phyloP scores from a whole-genome alignment of 92 coral and sea anemone species.

The Bergia puertoricense region DNA sequence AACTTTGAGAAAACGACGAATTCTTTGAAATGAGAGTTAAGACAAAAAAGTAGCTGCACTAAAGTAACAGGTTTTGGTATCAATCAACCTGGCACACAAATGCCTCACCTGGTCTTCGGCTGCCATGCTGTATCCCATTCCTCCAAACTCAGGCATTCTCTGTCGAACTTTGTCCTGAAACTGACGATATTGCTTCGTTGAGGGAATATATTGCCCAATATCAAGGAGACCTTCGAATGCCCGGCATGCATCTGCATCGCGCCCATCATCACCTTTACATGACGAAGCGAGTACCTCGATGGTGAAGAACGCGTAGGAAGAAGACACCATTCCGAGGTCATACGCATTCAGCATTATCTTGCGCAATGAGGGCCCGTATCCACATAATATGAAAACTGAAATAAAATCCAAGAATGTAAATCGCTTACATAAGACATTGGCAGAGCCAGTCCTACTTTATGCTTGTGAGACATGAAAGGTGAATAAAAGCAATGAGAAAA shows the following conservation, averaged over 20 bases:
- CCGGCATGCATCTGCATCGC: slow-evolving; percentile 69
- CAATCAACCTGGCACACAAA: too few species aligned
- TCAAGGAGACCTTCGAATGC: slow-evolving; percentile 82
- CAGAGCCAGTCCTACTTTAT: background rate
- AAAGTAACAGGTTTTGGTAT: too few species aligned
- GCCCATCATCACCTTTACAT: slow-evolving; percentile 59
- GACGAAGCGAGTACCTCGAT: slow-evolving; percentile 54
- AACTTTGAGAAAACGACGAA: too few species aligned
- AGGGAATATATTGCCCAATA: slow-evolving; percentile 70
- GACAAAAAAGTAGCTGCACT: too few species aligned
- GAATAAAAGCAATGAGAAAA: too few species aligned
- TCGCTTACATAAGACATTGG: background rate
- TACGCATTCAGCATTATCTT: slow-evolving; percentile 63
- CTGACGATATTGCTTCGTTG: slow-evolving; percentile 48
- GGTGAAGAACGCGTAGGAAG: slow-evolving; percentile 64
- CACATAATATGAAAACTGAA: slow-evolving; percentile 65
- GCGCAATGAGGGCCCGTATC: slow-evolving; percentile 70
- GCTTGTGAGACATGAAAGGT: too few species aligned
- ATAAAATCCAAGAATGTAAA: background rate
- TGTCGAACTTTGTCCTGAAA: slow-evolving; percentile 68
- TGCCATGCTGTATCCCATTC: slow-evolving; percentile 68
- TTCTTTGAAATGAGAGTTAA: too few species aligned
- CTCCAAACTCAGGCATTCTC: slow-evolving; percentile 83
- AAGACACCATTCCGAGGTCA: slow-evolving; percentile 69
- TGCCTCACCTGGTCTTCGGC: slow-evolving; percentile 59